Conservation (phyloP, 2,888 invertebrate species). For the Cataglyphis albicans region DNA sequence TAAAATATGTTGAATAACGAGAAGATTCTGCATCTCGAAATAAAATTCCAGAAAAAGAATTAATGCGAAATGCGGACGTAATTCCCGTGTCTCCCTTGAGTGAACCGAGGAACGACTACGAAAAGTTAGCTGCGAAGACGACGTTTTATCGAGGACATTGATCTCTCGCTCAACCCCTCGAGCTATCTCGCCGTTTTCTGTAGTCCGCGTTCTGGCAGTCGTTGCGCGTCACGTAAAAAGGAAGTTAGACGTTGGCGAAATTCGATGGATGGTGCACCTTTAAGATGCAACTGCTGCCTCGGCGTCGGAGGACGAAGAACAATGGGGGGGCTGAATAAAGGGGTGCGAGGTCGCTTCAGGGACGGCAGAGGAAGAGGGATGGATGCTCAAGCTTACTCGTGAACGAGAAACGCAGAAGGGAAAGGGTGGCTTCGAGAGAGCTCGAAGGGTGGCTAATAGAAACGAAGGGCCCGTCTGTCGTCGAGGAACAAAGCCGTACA, state of each 20-base stretch:
- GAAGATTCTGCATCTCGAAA: not conserved
- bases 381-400: conserved; percentile 67
- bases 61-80: conserved; percentile 15
- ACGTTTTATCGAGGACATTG: conserved; percentile 70
- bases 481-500: conserved; percentile 75
- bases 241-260: conserved; percentile 38
- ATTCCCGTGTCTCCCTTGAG: conserved; percentile 15
- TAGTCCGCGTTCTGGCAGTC: conserved; percentile 47
- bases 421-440: conserved; percentile 70
- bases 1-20: not conserved
- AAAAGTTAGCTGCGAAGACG: conserved; percentile 62
- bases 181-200: conserved; percentile 59
- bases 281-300: conserved; percentile 73
- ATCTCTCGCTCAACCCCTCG: conserved; percentile 59
- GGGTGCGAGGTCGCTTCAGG: conserved; percentile 65
- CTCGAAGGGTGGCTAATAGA: conserved; percentile 79
- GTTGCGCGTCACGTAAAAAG: conserved; percentile 69
- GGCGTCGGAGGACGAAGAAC: conserved; percentile 75
- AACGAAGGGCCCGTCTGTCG: conserved; percentile 81
- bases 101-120: not conserved
- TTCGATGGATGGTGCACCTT: conserved; percentile 73
- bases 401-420: conserved; percentile 56
- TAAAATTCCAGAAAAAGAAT: conserved; percentile 11
- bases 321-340: conserved; percentile 72
- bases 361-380: conserved; percentile 59